A percentile compares a stretch with the other conserved stretches of the same genome.
phyloP scores from a whole-genome alignment of 2,888 invertebrate species.

The Atethmia centrago region DNA sequence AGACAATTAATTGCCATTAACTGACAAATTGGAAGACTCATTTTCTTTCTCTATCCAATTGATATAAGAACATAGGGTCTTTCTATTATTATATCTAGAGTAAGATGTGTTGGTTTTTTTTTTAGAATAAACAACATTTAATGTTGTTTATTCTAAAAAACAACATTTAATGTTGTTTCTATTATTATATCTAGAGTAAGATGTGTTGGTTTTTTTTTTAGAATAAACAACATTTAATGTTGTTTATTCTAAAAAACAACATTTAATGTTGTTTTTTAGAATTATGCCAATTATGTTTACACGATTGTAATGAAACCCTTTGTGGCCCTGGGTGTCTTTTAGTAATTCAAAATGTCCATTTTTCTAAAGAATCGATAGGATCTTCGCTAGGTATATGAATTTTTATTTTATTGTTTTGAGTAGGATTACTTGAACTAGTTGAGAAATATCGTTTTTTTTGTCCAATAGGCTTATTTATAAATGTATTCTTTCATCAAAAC shows the following conservation, averaged over 20 bases:
- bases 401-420: neutral
- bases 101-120: neutral
- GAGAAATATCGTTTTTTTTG: no score
- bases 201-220: no score
- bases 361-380: conserved; percentile 11
- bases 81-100: conserved; percentile 4
- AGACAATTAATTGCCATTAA: conserved; percentile 48
- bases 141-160: neutral
- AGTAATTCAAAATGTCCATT: conserved; percentile 35
- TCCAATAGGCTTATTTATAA: neutral
- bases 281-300: conserved; percentile 63
- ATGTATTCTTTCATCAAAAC: neutral
- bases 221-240: no score
- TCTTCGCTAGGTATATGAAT: neutral
- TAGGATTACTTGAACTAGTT: no score
- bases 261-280: no score
- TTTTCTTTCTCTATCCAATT: conserved; percentile 12
- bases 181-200: conserved; percentile 3
- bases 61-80: neutral
- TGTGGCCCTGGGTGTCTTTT: conserved; percentile 41
- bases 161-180: neutral
- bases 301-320: conserved; percentile 58
- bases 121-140: neutral
- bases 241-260: neutral
- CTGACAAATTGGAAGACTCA: conserved; percentile 36